A percentile compares a stretch with the other conserved stretches of the same genome.
Evolutionary conservation across 2,888 invertebrate species (phyloP).

Genomic region (Dermolepida albohirtum): DNA sequence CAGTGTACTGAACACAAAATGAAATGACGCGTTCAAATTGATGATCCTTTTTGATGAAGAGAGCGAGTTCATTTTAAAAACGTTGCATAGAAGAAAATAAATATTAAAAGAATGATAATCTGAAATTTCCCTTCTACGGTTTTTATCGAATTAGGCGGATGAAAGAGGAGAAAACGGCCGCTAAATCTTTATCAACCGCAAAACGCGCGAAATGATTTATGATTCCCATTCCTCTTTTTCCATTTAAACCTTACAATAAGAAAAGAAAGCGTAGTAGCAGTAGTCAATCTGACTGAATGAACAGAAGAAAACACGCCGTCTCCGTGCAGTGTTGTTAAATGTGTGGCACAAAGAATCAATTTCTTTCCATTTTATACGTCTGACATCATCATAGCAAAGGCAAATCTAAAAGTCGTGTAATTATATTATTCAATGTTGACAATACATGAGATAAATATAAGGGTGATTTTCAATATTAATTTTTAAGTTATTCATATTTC

Average conservation of each 20-base stretch:
- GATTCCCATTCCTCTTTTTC: conserved; percentile 56
- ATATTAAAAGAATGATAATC: conserved; percentile 64
- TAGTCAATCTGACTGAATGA: conserved; percentile 47
- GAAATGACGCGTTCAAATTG: conserved; percentile 44
- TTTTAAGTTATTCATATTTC: too few species aligned
- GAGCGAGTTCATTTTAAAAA: conserved; percentile 37
- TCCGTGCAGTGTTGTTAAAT: conserved; percentile 1
- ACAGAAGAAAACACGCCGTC: conserved; percentile 26
- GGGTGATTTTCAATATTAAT: not conserved
- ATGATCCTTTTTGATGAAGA: conserved; percentile 39
- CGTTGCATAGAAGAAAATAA: conserved; percentile 56
- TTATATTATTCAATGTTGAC: conserved; percentile 14
- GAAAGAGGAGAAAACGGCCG: conserved; percentile 61
- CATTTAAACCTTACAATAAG: conserved; percentile 54
- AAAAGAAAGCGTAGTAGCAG: conserved; percentile 56
- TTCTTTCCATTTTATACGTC: conserved; percentile 53
- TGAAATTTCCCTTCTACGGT: conserved; percentile 60
- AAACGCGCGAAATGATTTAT: conserved; percentile 62
- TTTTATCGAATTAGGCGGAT: conserved; percentile 57
- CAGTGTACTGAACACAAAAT: conserved; percentile 31
- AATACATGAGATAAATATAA: not conserved
- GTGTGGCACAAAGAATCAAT: conserved; percentile 58
- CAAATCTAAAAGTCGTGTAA: conserved; percentile 5
- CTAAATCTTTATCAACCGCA: conserved; percentile 66
- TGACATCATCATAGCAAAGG: conserved; percentile 17